Percentiles rank a stretch among this genome's conserved stretches.
Evolutionary conservation across 2,113 vertebrate genomes (phyloP).

Genomic region (Mesitornis unicolor): DNA sequence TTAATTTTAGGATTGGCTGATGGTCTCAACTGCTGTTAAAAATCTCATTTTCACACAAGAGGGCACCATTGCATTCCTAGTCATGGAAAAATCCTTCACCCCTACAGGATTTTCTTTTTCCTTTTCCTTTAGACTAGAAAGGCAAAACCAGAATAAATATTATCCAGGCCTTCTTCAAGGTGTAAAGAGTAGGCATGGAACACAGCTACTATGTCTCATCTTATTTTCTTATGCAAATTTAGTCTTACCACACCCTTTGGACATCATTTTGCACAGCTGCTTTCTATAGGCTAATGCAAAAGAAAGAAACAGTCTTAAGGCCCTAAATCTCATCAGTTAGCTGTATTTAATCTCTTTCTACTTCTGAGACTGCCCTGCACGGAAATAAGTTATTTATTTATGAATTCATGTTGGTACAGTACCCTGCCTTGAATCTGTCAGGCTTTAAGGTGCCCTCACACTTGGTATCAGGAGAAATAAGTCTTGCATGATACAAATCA

Average conservation of each 20-base stretch:
- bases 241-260: background rate
- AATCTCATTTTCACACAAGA: conserved; percentile 50
- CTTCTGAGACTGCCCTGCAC: background rate
- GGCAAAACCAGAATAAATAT: background rate
- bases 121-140: background rate
- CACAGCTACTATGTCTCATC: background rate
- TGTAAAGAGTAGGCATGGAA: background rate
- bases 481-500: accelerated
- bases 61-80: conserved; percentile 55
- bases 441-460: background rate
- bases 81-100: background rate
- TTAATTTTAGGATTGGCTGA: background rate
- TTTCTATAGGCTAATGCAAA: background rate
- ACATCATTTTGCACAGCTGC: background rate
- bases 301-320: background rate
- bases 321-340: background rate
- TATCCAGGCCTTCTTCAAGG: background rate
- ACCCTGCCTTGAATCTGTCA: background rate
- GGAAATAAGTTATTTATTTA: background rate
- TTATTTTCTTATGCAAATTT: background rate
- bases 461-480: background rate
- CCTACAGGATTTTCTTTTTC: background rate
- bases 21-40: background rate
- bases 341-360: background rate
- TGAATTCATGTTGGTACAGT: background rate